Base-by-base conservation (phyloP, 2,888 invertebrate species). In the Galeopsomyia nigrocyanea region DNA sequence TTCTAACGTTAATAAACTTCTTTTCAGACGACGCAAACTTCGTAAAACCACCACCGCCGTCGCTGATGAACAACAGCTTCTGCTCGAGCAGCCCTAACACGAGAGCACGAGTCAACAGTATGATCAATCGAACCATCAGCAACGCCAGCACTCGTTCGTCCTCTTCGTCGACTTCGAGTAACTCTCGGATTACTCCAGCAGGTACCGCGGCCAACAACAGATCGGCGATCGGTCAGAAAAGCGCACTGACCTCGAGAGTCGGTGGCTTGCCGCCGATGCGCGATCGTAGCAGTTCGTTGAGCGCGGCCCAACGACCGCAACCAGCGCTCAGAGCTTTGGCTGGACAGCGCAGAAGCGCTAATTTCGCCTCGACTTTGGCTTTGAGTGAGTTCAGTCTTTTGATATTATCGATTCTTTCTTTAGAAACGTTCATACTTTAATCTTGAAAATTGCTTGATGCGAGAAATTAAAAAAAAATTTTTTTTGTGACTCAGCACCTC, bases 21-120 rank as follows among this genome's bases (percentile, higher is more conserved):
- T 5, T 19, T 57, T n/a, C 56, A 69, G 73, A 73, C 2, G 56
- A 68, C 2, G 26, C 10, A 1, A 22, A 49, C n/a, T 65, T 73
- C 17, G 49, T 21, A 1, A 73, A 56, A 19, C 68, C 68, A n/a
- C 14, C 16, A 16, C 26, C 58, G 0, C 63, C 51, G 46, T 64
- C 74, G 7, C 16, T 65, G n/a, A 66, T 66, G 66, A 73, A 51
- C 49, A 73, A 69, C 17, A 73, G 73, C 46, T 70, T 69, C 26
- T 57, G 69, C 39, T 13, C 49, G 19, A 46, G 53, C n/a, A 70
- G 62, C 47, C 62, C 64, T 0, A 13, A 31, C n/a, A 65, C n/a
- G 31, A 61, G 17, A 3, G 26, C 10, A 1, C 31, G 55, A 6
- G 57, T n/a, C 9, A 47, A 14, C 49, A 68, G 58, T n/a, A 3